phyloP scores from a whole-genome alignment of 2,113 vertebrate genomes.

The Hucho hucho region DNA sequence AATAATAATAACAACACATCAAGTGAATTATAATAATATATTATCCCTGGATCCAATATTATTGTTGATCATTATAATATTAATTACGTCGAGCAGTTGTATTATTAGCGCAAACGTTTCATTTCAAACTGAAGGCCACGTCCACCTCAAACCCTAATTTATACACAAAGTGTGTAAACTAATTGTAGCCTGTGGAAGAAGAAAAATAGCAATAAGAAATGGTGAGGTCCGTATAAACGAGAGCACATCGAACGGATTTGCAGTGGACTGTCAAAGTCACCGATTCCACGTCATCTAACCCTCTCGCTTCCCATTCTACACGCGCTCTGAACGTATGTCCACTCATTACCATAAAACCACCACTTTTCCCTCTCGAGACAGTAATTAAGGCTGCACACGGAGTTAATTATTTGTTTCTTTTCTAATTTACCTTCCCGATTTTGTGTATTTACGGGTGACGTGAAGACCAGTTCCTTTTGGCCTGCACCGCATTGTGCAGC shows the following conservation, averaged over 20 bases:
- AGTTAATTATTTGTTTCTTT: conserved; percentile 24
- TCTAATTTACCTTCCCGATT: no score
- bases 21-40: background rate
- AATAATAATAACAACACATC: no score
- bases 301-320: conserved; percentile 79
- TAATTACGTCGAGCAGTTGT: no score
- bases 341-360: conserved; percentile 97
- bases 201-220: conserved; percentile 1
- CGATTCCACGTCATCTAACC: conserved; percentile 81
- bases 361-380: conserved; percentile 88
- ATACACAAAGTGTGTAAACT: background rate
- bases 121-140: no score
- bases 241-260: conserved; percentile 80
- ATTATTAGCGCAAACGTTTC: conserved; percentile 1
- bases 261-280: conserved; percentile 80
- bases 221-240: conserved; percentile 34
- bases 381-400: conserved; percentile 93
- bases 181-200: background rate
- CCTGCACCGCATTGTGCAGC: background rate
- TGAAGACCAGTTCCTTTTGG: conserved; percentile 48
- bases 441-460: conserved; percentile 65
- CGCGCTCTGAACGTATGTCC: conserved; percentile 80
- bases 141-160: background rate
- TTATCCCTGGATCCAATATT: no score
- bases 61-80: no score